Evolutionary conservation across 2,888 invertebrate species (phyloP).

Genomic region (Diarsia rubi): DNA sequence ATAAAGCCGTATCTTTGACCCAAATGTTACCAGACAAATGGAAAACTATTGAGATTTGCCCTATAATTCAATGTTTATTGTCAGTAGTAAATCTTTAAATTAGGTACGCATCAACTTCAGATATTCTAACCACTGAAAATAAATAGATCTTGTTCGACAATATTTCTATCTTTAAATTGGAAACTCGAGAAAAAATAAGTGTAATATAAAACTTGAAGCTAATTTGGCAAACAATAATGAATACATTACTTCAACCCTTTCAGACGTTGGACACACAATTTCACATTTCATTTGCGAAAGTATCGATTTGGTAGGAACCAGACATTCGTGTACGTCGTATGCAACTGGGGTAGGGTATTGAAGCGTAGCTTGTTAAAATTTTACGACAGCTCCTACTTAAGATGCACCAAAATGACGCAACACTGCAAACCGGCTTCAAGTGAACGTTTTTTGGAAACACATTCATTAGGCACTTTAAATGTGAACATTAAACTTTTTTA

Average conservation of each 20-base stretch:
- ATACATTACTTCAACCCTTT: neutral
- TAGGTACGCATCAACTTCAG: slow-evolving; percentile 18
- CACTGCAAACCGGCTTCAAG: slow-evolving; percentile 44
- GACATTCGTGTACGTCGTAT: slow-evolving; percentile 37
- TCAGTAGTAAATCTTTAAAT: slow-evolving; percentile 32
- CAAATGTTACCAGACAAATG: slow-evolving; percentile 54
- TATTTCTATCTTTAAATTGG: neutral
- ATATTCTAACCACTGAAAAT: slow-evolving; percentile 24
- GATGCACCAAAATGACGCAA: slow-evolving; percentile 55
- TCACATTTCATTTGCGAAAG: slow-evolving; percentile 31
- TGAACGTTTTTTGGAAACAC: slow-evolving; percentile 52
- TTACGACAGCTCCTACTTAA: slow-evolving; percentile 56
- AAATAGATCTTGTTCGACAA: neutral
- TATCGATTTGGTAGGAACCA: slow-evolving; percentile 48
- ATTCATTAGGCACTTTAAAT: slow-evolving; percentile 21
- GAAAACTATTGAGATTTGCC: slow-evolving; percentile 50
- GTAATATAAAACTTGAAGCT: neutral
- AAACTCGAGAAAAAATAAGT: neutral
- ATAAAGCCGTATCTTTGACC: slow-evolving; percentile 63
- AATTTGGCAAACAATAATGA: slow-evolving; percentile 14
- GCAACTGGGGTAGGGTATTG: slow-evolving; percentile 46
- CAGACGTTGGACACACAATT: slow-evolving; percentile 8
- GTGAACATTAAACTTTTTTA: slow-evolving; percentile 4
- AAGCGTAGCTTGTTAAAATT: slow-evolving; percentile 60
- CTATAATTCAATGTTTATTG: slow-evolving; percentile 48